Percentiles rank a stretch among this genome's conserved stretches.
Conservation (phyloP, 2,797 vertebrate genomes). For the Peromyscus nudipes region DNA sequence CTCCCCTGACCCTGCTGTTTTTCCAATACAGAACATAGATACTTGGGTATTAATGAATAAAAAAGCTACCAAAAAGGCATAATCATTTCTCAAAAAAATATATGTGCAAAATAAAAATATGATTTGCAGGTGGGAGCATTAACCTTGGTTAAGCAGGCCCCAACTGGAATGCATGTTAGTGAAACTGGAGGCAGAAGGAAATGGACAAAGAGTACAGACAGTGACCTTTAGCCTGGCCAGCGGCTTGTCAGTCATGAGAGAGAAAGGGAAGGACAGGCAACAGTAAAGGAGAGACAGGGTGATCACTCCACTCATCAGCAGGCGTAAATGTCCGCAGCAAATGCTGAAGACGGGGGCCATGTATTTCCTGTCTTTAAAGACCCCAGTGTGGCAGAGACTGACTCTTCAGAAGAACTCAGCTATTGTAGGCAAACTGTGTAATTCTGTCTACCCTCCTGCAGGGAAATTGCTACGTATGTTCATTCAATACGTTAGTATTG, state of each 20-base stretch:
- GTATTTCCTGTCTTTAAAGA: not conserved
- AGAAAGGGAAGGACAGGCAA: not conserved
- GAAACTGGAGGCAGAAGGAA: not conserved
- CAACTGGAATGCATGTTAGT: not conserved
- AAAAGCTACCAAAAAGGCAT: not conserved
- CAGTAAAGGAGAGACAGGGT: not conserved
- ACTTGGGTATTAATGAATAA: not conserved
- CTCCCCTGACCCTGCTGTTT: not conserved
- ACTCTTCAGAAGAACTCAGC: not conserved
- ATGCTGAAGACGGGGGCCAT: fast-evolving
- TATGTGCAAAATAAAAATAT: not conserved
- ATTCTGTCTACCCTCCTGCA: not conserved
- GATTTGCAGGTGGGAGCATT: not conserved
- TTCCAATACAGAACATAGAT: not conserved
- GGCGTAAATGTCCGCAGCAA: not conserved
- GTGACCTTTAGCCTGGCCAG: not conserved
- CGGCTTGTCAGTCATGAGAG: not conserved
- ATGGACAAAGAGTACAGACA: not conserved
- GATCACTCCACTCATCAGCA: no score
- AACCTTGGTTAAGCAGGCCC: not conserved
- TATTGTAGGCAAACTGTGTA: not conserved
- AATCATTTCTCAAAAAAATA: not conserved
- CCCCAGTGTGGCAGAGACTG: not conserved
- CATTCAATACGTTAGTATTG: not conserved
- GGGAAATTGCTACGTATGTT: not conserved